Percentiles rank a stretch among this genome's conserved stretches.
Conservation (phyloP, 2,888 invertebrate genomes). For the Seira ritae region DNA sequence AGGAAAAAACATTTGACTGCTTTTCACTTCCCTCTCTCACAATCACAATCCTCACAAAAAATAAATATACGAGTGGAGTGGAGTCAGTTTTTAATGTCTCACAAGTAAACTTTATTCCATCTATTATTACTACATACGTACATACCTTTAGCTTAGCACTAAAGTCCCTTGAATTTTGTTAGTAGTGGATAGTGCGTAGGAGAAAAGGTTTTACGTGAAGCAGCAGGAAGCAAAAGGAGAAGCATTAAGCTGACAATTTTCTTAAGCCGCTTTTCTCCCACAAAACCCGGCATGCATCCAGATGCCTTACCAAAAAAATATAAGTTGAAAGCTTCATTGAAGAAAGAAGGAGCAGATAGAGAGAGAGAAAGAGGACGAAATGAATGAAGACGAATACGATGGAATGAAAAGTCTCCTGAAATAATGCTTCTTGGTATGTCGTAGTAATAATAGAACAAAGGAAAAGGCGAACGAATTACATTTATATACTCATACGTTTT, state of each 20-base stretch:
- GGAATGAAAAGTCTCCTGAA: constrained; percentile 22
- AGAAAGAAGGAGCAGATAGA: constrained; percentile 14
- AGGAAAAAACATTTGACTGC: constrained; percentile 15
- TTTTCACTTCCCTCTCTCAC: constrained; percentile 17
- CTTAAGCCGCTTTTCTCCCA: constrained; percentile 60
- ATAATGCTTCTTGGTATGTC: constrained; percentile 19
- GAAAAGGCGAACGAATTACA: constrained; percentile 30
- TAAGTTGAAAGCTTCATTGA: constrained; percentile 37
- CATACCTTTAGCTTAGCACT: constrained; percentile 17
- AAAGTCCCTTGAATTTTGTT: background rate
- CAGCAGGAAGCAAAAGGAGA: constrained; percentile 27
- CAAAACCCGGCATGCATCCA: constrained; percentile 46
- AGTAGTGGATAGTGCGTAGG: background rate
- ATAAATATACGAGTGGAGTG: constrained; percentile 1
- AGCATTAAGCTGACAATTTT: constrained; percentile 56
- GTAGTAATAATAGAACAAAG: constrained; percentile 28
- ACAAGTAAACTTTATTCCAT: constrained; percentile 7
- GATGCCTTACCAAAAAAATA: constrained; percentile 31
- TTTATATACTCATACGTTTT: constrained; percentile 27
- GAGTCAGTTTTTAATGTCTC: constrained; percentile 19
- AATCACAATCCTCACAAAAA: constrained; percentile 1
- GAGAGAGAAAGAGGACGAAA: background rate
- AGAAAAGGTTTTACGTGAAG: constrained; percentile 20
- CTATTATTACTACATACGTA: too few relatives aligned
- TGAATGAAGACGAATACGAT: constrained; percentile 22